phyloP scores from a whole-genome alignment of 2,888 invertebrate species.

The Stenotaenia linearis region DNA sequence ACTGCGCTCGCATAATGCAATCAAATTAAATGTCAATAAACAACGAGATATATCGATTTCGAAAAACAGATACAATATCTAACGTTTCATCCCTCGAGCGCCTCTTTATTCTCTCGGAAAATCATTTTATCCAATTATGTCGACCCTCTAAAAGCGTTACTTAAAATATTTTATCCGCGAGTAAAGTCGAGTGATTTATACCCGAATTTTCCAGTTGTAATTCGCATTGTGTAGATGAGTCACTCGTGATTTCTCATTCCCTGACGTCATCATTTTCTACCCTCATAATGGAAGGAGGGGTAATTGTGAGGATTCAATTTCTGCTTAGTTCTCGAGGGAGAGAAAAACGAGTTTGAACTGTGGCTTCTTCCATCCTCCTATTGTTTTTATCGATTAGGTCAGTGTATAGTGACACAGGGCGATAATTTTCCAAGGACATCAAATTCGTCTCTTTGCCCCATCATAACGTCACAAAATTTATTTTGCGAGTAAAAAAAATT shows the following conservation, averaged over 20 bases:
- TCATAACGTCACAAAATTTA: background rate
- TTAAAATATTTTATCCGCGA: background rate
- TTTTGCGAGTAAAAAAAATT: no score
- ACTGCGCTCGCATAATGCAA: background rate
- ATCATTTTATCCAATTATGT: background rate
- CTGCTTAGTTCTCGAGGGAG: constrained; percentile 20
- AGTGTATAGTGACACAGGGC: background rate
- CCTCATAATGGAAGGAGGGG: constrained; percentile 17
- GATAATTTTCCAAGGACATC: constrained; percentile 21
- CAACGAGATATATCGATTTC: background rate
- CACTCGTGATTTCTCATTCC: constrained; percentile 20
- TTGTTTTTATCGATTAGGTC: constrained; percentile 26
- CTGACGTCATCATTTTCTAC: constrained; percentile 15
- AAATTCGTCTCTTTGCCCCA: background rate
- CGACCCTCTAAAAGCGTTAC: background rate
- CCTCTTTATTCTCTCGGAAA: no score
- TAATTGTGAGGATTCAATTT: constrained; percentile 26
- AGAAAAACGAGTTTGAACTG: constrained; percentile 26
- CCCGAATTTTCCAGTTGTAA: constrained; percentile 4
- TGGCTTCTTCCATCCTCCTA: constrained; percentile 26
- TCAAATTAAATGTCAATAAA: background rate
- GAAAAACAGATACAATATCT: background rate
- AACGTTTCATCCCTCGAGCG: no score
- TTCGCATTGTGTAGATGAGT: constrained; percentile 9
- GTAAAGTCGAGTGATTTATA: background rate